Conservation (phyloP, 2,113 vertebrate genomes). For the Gallinago undulata region DNA sequence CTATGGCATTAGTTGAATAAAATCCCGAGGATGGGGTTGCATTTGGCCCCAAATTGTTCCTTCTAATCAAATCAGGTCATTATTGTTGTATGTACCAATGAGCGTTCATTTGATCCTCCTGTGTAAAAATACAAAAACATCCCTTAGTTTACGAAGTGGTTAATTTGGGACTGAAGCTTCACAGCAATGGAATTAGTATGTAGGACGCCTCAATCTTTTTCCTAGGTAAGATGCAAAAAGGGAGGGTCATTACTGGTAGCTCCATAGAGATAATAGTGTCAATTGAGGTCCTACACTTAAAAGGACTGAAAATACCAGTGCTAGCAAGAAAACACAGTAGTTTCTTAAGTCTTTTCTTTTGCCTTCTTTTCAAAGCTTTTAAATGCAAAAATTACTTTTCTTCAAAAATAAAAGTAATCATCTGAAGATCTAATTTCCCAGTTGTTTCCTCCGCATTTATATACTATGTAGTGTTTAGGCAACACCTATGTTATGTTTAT, state of each 20-base stretch:
- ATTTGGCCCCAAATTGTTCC: conserved; percentile 37
- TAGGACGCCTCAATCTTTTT: conserved; percentile 41
- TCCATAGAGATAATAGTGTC: conserved; percentile 42
- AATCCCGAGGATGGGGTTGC: neutral
- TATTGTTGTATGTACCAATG: neutral
- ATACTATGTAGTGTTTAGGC: conserved; percentile 90
- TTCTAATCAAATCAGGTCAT: conserved; percentile 47
- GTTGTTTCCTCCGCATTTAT: conserved; percentile 88
- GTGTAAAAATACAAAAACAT: conserved; percentile 75
- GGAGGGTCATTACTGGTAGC: conserved; percentile 35
- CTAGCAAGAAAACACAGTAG: conserved; percentile 65
- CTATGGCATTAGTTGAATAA: neutral
- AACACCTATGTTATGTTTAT: conserved; percentile 92
- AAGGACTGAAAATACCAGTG: conserved; percentile 56
- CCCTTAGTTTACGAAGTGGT: conserved; percentile 55
- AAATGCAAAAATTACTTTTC: conserved; percentile 74
- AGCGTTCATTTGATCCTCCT: conserved; percentile 59
- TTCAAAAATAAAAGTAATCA: conserved; percentile 49
- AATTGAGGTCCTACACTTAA: conserved; percentile 38
- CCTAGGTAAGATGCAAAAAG: conserved; percentile 18
- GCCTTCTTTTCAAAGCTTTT: conserved; percentile 75
- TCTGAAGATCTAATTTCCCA: conserved; percentile 84
- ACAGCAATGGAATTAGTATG: conserved; percentile 42
- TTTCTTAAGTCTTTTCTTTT: conserved; percentile 71
- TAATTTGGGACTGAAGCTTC: conserved; percentile 58